Base-by-base conservation (phyloP, 2,113 vertebrate species). In the Actinemys pallida region DNA sequence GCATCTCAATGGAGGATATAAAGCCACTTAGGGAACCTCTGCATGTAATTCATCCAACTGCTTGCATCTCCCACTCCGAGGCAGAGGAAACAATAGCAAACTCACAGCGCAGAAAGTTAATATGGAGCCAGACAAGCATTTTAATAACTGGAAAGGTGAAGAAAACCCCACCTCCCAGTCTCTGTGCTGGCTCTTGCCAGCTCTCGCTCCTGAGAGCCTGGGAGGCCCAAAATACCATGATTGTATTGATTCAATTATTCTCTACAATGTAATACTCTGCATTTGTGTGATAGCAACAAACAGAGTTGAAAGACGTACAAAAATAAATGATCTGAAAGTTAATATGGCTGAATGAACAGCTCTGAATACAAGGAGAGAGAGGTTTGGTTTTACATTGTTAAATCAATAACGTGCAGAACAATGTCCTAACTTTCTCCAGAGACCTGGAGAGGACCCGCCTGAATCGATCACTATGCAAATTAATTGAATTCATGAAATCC, bases 301-400 rank as follows among this genome's bases (percentile, higher is more conserved):
- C 98, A 97, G 97, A 98, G 98, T 98, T 98, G 98, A 98, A 98
- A 98, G 98, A 98, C 98, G 57, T 97, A 98, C 98, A 98, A 95
- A 98, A 98, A 98, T 97, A 98, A 98, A 98, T 98, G 98, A 98
- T 98, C 98, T 98, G 98, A 97, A 97, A 98, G 98, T 98, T 98
- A 98, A 98, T 97, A 97, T 98, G 98, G 98, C 98, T 98, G 98
- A 98, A 98, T 96, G 98, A 98, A 96, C 98, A 96, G 98, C 98
- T 92, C 96, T 97, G 98, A 98, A 98, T 98, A 89, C 84, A 92
- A 94, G 97, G 97, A 96, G 96, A 95, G 97, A 7, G 16, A 83
- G 97, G 98, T 97, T 98, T 96, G 98, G 97, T 97, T 98, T 96
- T 96, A 91, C 98, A 96, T 97, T 98, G 98, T 97, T 93, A 96